Base-by-base conservation (phyloP, 1,140 invertebrate species). In the Atopsyche davidsoni region DNA sequence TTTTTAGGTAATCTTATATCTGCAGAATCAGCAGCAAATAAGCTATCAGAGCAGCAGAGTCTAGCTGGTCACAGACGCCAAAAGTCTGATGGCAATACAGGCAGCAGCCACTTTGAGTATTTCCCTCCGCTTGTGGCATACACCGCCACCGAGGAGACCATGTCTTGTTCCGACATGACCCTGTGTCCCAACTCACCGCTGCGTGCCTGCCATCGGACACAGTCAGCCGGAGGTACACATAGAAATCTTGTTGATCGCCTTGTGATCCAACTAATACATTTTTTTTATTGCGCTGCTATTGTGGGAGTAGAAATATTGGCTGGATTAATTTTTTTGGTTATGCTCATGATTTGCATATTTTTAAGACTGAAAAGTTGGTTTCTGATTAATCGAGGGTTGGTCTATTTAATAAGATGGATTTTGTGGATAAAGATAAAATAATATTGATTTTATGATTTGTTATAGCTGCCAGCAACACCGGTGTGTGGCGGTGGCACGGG, bases 181-280 rank as follows among this genome's bases (percentile, higher is more conserved):
- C 42, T 58, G 16, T 58, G 57, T 42, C 57, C 57, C 22, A 58
- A 58, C 41, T 52, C 57, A 18, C 57, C 57, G 11, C 49, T 46
- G 25, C 32, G 46, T 44, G 45, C 45, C 4, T 46, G 34, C 39
- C 34, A 44, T 16, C 7, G 57, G 13, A 48, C 42, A n/a, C 49
- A 58, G 9, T 42, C 43, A 17, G 41, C 42, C 10, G 49, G 44
- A 49, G 52, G 52, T 58, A n/a, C 13, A 14, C n/a, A n/a, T n/a
- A n/a, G n/a, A n/a, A n/a, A n/a, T n/a, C n/a, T n/a, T n/a, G n/a
- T n/a, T n/a, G n/a, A n/a, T n/a, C n/a, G n/a, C n/a, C n/a, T n/a
- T n/a, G n/a, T n/a, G n/a, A n/a, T n/a, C n/a, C n/a, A n/a, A n/a
- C n/a, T n/a, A n/a, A n/a, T n/a, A n/a, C n/a, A n/a, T n/a, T n/a